Evolutionary conservation across 2,888 invertebrate species (phyloP).

Genomic region (Cartodere bifasciata): DNA sequence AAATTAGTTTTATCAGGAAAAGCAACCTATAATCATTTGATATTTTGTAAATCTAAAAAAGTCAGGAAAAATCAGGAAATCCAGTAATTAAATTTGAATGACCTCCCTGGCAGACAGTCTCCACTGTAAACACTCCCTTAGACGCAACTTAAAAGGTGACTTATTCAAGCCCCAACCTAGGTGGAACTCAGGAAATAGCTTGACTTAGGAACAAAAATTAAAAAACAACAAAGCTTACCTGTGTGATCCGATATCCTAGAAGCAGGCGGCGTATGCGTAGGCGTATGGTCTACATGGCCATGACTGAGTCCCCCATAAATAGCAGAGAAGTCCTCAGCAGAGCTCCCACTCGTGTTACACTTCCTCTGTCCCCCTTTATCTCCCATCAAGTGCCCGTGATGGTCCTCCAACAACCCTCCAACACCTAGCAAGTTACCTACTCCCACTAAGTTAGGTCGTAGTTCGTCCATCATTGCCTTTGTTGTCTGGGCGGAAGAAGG

Average conservation of each 20-base stretch:
- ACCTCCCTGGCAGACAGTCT: too few relatives aligned
- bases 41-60: too few relatives aligned
- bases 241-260: constrained; percentile 34
- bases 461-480: constrained; percentile 72
- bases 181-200: too few relatives aligned
- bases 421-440: constrained; percentile 68
- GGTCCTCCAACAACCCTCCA: constrained; percentile 68
- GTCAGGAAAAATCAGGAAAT: too few relatives aligned
- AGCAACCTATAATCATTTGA: too few relatives aligned
- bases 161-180: too few relatives aligned
- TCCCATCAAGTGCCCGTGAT: constrained; percentile 45
- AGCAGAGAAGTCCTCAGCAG: constrained; percentile 80
- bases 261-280: constrained; percentile 57
- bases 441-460: constrained; percentile 69
- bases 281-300: constrained; percentile 43
- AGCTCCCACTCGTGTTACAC: constrained; percentile 68
- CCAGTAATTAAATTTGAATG: too few relatives aligned
- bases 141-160: too few relatives aligned
- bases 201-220: too few relatives aligned
- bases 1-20: too few relatives aligned
- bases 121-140: too few relatives aligned
- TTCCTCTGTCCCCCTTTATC: constrained; percentile 44
- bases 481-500: constrained; percentile 62
- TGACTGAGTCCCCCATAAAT: constrained; percentile 55
- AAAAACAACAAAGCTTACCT: constrained; percentile 24